These are phyloP conservation scores for Drosophila helvetica DNA, from an alignment of 2,888 invertebrate genomes.

Conservation along the genomic window DNA sequence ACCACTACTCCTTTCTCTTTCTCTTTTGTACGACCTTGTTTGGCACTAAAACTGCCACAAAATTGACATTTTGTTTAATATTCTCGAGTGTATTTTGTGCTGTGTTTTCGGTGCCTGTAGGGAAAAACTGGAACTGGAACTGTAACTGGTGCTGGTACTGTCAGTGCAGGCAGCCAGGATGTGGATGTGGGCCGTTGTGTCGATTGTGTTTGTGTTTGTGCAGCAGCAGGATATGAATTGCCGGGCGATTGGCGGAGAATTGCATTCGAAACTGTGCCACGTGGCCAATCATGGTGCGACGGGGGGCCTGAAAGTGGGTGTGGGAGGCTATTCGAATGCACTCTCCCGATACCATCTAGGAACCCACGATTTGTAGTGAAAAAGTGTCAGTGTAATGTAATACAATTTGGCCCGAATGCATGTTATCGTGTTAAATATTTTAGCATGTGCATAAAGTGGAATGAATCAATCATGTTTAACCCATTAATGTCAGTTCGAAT, in stretches of 20 bases:
- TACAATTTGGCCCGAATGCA: constrained; percentile 19
- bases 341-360: constrained; percentile 27
- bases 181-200: constrained; percentile 30
- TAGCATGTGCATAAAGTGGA: constrained; percentile 17
- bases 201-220: constrained; percentile 59
- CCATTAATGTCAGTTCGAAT: constrained; percentile 11
- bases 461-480: constrained; percentile 29
- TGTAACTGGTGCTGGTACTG: constrained; percentile 15
- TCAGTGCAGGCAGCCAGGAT: constrained; percentile 46
- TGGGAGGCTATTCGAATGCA: constrained; percentile 27
- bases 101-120: constrained; percentile 40
- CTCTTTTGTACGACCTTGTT: constrained; percentile 40
- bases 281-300: constrained; percentile 40
- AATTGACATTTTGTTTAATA: constrained; percentile 77
- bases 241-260: constrained; percentile 59
- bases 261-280: constrained; percentile 57
- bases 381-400: constrained; percentile 3
- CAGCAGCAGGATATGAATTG: constrained; percentile 71
- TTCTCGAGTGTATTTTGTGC: constrained; percentile 60
- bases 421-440: constrained; percentile 20
- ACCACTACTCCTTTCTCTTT: too few species aligned
- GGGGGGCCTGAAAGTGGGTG: constrained; percentile 6
- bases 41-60: constrained; percentile 56
- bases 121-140: constrained; percentile 24
- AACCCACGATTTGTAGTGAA: constrained; percentile 20